Base-by-base conservation (phyloP, 1,140 invertebrate species). In the Drosophila aff. region DNA sequence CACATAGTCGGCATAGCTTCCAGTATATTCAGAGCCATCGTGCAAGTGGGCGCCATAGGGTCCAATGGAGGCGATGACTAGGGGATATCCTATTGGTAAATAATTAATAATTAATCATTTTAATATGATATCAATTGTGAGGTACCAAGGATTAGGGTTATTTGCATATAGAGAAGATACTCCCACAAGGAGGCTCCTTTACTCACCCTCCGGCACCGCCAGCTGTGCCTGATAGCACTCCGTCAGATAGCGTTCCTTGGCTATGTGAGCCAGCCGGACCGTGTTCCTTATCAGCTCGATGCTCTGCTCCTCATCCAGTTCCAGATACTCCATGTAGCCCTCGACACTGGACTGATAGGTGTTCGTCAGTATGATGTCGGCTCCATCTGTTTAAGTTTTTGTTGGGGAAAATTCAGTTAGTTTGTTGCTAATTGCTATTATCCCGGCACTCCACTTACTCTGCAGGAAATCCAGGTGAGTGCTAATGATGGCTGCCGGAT, bases 1-100 rank as follows among this genome's bases (percentile, higher is more conserved):
- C 16, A 97, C 94, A 15, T 93, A 95, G 47, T 96, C 95, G 0
- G 96, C 95, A 92, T 99, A 99, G 64, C 94, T 94, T 16, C 98
- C 98, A 21, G 95, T 96, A 91, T 98, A 99, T 92, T 99, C 98
- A 0, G 98, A 98, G 23, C 96, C 96, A 93, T 99, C 97, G 81
- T 96, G 95, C 9, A 98, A 93, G 76, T 95, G 96, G 7, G 98
- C 97, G 0, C 98, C 98, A 91, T 97, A 99, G 0, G 98, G 97
- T 8, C 98, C 98, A 52, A 98, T 95, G 0, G 97, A 98, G 4
- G 97, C 98, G 21, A 96, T 96, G 53, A 97, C 94, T 21, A 96
- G 69, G 5, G 96, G 95, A 40, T 76, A 90, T 6, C 87, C 91
- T 92, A 33, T 16, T 8, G 21, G 2, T 10, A 26, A 23, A 15